Conservation (phyloP, 2,113 vertebrate genomes). For the Geothlypis trichas region DNA sequence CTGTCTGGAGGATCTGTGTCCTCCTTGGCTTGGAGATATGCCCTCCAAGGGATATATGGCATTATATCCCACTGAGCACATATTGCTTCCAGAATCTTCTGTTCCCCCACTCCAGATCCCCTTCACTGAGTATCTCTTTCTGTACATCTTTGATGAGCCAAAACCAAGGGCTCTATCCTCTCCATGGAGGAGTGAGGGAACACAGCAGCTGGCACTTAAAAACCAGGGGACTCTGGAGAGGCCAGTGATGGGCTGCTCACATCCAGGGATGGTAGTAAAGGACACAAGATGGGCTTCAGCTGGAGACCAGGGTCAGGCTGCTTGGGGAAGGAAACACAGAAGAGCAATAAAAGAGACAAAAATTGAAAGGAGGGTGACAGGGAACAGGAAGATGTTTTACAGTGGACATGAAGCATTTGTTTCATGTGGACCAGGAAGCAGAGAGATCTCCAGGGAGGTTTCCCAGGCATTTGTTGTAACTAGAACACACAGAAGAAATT, state of each 20-base stretch:
- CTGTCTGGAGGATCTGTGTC: neutral
- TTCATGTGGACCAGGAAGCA: neutral
- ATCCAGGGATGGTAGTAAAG: neutral
- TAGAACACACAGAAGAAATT: neutral
- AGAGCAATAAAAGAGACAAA: neutral
- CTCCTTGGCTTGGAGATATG: neutral
- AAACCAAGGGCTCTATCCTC: neutral
- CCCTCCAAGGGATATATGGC: too few species aligned
- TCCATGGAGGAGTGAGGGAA: neutral
- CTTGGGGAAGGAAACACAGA: neutral
- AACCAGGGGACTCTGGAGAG: neutral
- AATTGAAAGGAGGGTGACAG: neutral
- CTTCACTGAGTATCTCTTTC: neutral
- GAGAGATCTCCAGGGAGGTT: neutral
- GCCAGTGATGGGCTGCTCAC: neutral
- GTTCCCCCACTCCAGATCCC: neutral
- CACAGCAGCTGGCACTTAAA: neutral
- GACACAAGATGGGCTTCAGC: neutral
- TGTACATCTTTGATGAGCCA: neutral
- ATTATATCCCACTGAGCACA: neutral
- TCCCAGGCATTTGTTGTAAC: neutral
- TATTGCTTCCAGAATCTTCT: neutral
- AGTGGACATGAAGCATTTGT: neutral
- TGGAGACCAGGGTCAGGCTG: neutral
- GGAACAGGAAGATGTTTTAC: neutral